These are phyloP conservation scores for Neotragus moschatus DNA, from an alignment of 2,113 vertebrate species.

Conservation along the genomic window DNA sequence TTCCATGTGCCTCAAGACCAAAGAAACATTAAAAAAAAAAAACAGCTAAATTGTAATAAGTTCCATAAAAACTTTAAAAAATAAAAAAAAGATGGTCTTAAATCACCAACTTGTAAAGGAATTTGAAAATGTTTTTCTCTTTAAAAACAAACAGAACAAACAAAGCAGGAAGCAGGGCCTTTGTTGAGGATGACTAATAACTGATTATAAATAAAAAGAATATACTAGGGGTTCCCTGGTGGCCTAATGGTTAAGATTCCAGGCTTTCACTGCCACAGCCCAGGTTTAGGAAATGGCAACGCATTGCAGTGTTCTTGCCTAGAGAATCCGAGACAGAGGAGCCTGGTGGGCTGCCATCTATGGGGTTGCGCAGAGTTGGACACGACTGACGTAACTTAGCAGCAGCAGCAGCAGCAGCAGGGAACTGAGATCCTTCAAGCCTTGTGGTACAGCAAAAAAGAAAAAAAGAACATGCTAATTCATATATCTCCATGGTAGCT, in stretches of 20 bases:
- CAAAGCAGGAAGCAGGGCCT: background rate
- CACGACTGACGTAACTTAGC: too few species aligned
- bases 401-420: background rate
- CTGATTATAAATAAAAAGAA: background rate
- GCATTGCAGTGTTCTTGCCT: too few species aligned
- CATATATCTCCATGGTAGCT: background rate
- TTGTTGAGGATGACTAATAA: constrained; percentile 16
- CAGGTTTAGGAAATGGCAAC: background rate
- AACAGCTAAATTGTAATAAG: background rate
- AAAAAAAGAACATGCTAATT: background rate
- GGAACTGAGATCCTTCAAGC: background rate
- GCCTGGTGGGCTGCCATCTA: too few species aligned
- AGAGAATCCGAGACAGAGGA: too few species aligned
- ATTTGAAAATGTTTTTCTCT: background rate
- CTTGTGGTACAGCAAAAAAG: background rate
- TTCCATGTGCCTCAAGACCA: background rate
- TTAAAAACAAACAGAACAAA: background rate
- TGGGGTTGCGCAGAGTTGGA: too few species aligned
- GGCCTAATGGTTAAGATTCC: background rate
- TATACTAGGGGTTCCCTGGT: background rate
- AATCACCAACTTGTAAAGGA: background rate
- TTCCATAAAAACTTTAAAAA: background rate
- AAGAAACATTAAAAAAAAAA: background rate
- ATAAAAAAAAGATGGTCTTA: background rate
- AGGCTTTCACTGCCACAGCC: background rate